Percentiles rank a stretch among this genome's conserved stretches.
These are phyloP conservation scores for Portevinia maculata DNA, from an alignment of 2,888 invertebrate species.

Conservation along the genomic window DNA sequence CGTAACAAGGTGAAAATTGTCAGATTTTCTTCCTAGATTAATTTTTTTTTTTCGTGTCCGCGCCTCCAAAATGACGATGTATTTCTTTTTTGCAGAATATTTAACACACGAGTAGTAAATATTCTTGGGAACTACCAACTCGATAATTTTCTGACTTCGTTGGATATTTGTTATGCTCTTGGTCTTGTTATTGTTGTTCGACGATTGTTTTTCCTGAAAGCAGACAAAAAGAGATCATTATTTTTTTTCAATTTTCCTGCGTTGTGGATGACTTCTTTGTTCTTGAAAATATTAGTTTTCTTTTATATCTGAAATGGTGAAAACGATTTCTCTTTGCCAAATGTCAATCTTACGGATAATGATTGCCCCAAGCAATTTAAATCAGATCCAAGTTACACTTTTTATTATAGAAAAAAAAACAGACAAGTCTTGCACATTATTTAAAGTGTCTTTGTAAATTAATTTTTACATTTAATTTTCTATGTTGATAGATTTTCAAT, in stretches of 20 bases:
- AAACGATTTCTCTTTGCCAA: conserved; percentile 61
- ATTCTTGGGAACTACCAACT: conserved; percentile 21
- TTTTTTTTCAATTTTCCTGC: conserved; percentile 58
- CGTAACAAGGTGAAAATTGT: conserved; percentile 67
- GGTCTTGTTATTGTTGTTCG: conserved; percentile 28
- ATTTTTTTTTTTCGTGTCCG: conserved; percentile 14
- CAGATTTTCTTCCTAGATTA: conserved; percentile 31
- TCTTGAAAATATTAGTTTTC: conserved; percentile 69
- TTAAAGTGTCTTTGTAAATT: conserved; percentile 9
- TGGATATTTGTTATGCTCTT: conserved; percentile 33
- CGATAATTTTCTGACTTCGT: not conserved
- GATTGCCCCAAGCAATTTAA: conserved; percentile 7
- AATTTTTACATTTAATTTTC: conserved; percentile 23
- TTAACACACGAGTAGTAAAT: conserved; percentile 15
- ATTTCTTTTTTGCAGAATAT: conserved; percentile 17
- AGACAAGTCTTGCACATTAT: conserved; percentile 4
- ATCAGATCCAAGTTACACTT: conserved; percentile 30
- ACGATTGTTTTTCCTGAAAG: conserved; percentile 50
- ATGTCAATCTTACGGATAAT: conserved; percentile 34
- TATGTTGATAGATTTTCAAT: conserved; percentile 67
- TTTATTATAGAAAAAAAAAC: conserved; percentile 37
- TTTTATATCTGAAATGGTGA: conserved; percentile 53
- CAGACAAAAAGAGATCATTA: conserved; percentile 38
- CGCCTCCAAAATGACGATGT: conserved; percentile 1
- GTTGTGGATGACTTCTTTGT: conserved; percentile 69